Evolutionary conservation across 2,888 invertebrate species (phyloP).

Genomic region (Ceramica pisi): DNA sequence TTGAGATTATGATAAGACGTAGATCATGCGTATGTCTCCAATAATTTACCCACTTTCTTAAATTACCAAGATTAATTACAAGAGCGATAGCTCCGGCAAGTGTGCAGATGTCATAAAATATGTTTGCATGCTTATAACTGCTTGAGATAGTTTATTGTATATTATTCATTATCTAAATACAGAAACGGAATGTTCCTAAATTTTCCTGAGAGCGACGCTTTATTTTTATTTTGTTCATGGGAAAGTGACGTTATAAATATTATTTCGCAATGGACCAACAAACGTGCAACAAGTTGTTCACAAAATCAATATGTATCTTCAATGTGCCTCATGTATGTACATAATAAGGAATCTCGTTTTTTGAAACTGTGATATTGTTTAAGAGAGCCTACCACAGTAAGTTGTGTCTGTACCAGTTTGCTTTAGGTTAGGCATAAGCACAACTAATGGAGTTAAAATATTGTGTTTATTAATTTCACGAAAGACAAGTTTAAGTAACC

Average conservation of each 20-base stretch:
- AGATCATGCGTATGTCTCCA: conserved; percentile 58
- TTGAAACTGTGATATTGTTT: conserved; percentile 4
- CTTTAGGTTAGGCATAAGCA: neutral
- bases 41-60: conserved; percentile 54
- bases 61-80: conserved; percentile 61
- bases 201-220: conserved; percentile 16
- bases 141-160: conserved; percentile 45
- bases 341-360: conserved; percentile 16
- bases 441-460: conserved; percentile 9
- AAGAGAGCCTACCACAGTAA: neutral
- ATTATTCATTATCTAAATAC: conserved; percentile 51
- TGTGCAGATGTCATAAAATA: conserved; percentile 53
- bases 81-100: conserved; percentile 40
- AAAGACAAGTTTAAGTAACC: conserved; percentile 25
- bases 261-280: conserved; percentile 69
- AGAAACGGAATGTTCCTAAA: conserved; percentile 34
- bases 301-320: conserved; percentile 67
- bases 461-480: neutral
- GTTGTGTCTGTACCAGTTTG: neutral
- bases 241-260: conserved; percentile 43
- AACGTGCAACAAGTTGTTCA: conserved; percentile 86
- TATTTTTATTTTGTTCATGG: conserved; percentile 26
- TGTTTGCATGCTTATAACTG: conserved; percentile 30
- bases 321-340: conserved; percentile 32
- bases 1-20: conserved; percentile 67